Conservation (phyloP, 2,113 vertebrate genomes). For the Probosciger aterrimus region DNA sequence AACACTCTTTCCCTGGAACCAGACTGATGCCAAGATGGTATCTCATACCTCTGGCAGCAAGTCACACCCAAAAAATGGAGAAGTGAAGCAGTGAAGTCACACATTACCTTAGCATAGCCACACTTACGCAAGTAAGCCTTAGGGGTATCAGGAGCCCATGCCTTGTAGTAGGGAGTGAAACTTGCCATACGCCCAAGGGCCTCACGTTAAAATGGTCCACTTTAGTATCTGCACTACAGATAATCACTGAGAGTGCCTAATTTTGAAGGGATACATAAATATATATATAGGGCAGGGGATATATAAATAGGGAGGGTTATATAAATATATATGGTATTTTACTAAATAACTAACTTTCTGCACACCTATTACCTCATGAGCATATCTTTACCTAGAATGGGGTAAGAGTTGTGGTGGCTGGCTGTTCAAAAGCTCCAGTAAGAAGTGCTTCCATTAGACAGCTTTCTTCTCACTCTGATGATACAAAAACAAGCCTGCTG, state of each 20-base stretch:
- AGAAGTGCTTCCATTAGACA: neutral
- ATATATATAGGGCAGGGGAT: neutral
- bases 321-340: neutral
- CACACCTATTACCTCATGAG: neutral
- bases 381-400: neutral
- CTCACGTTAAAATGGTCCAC: neutral
- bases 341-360: neutral
- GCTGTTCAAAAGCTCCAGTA: neutral
- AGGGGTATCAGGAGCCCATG: neutral
- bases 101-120: neutral
- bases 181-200: neutral
- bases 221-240: neutral
- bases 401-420: neutral
- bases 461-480: neutral
- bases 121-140: rapidly evolving
- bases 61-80: neutral
- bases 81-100: neutral
- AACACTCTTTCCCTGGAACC: neutral
- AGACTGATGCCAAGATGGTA: neutral
- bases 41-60: neutral
- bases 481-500: neutral
- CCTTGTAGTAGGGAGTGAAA: neutral
- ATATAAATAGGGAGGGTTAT: neutral
- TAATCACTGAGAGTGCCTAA: neutral
- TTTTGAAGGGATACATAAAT: neutral